Evolutionary conservation across 2,888 invertebrate genomes (phyloP).

Genomic region (Endotricha flammealis): DNA sequence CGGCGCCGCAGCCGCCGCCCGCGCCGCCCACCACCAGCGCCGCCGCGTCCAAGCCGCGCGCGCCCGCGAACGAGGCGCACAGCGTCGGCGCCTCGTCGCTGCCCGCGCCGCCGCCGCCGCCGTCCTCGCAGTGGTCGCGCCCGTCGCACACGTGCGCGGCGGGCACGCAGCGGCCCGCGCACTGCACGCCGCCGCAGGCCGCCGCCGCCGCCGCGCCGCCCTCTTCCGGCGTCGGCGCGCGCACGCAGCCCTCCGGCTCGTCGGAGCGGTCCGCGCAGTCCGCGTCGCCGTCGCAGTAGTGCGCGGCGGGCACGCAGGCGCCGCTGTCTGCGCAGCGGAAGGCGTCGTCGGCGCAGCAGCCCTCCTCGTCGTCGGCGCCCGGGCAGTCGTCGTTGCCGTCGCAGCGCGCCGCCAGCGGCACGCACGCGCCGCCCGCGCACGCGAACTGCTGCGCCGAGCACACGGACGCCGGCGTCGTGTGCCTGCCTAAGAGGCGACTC

Average conservation of each 20-base stretch:
- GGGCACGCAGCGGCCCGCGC: conserved; percentile 82
- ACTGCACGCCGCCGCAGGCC: conserved; percentile 59
- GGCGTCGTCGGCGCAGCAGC: conserved; percentile 48
- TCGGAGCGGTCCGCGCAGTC: conserved; percentile 85
- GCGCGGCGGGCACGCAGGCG: conserved; percentile 44
- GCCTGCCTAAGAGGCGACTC: no score
- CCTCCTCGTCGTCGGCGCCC: conserved; percentile 81
- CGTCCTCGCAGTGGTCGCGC: conserved; percentile 82
- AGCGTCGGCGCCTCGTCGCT: conserved; percentile 80
- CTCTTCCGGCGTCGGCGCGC: conserved; percentile 37
- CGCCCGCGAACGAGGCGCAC: conserved; percentile 60
- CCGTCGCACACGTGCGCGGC: conserved; percentile 84
- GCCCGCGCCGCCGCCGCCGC: conserved; percentile 75
- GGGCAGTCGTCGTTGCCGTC: conserved; percentile 83
- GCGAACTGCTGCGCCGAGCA: conserved; percentile 80
- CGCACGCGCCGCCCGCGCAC: conserved; percentile 81
- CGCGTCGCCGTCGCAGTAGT: conserved; percentile 82
- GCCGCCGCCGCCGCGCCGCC: conserved; percentile 13
- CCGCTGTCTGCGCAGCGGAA: conserved; percentile 45
- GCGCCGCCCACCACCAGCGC: conserved; percentile 26
- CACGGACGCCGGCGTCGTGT: conserved; percentile 58
- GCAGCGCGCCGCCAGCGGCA: conserved; percentile 81
- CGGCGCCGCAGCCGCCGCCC: conserved; percentile 56
- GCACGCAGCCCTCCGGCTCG: conserved; percentile 74
- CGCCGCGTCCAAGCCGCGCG: conserved; percentile 58